Conservation (phyloP, 23 tunicate species). For the Aplidium turbinatum region DNA sequence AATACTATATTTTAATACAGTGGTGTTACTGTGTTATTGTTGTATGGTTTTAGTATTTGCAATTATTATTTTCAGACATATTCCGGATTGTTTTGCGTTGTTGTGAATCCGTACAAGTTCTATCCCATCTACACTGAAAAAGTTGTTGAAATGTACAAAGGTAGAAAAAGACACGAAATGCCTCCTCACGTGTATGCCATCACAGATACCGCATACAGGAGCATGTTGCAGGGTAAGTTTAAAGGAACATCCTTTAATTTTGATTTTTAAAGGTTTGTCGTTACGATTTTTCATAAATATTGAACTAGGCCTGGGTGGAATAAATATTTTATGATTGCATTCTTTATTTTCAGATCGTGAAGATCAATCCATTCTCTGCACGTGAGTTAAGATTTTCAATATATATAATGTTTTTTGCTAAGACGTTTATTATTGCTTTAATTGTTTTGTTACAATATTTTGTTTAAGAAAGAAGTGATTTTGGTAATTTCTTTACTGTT, state of each 20-base stretch:
- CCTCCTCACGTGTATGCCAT: conserved; percentile 99
- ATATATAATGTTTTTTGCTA: not conserved
- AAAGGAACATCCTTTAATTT: not conserved
- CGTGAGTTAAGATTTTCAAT: conserved; percentile 58
- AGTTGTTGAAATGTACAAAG: conserved; percentile 98
- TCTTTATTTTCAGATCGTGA: conserved; percentile 77
- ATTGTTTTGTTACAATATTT: no score
- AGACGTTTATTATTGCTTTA: no score
- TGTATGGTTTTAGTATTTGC: no score
- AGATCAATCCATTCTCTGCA: conserved; percentile 99
- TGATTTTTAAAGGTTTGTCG: not conserved
- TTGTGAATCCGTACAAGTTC: conserved; percentile 94
- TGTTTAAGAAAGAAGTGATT: no score
- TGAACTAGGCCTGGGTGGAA: no score
- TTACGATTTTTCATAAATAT: not conserved
- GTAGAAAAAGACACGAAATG: conserved; percentile 95
- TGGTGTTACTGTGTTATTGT: no score
- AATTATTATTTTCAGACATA: conserved; percentile 73
- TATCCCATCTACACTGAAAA: conserved; percentile 99
- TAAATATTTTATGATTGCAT: not conserved
- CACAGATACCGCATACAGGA: conserved; percentile 97
- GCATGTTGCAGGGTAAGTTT: conserved; percentile 94
- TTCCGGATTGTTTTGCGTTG: conserved; percentile 99
- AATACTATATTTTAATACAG: no score
- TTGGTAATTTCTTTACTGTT: no score